Evolutionary conservation across 2,113 vertebrate genomes (phyloP).

Genomic region (Manacus vitellinus): DNA sequence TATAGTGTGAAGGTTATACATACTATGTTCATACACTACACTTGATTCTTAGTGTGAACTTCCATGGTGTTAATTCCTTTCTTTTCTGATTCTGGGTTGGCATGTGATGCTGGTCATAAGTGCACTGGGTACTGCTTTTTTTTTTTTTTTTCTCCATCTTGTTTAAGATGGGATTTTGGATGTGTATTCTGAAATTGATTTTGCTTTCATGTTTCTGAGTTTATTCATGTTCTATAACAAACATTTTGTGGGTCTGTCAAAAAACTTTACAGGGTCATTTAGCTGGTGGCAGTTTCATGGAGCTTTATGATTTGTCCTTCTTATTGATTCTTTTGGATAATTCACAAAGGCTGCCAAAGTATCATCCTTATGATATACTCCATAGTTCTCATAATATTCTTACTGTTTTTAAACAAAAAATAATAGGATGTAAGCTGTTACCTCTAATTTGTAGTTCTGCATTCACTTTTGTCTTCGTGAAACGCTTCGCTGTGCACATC

Average conservation of each 20-base stretch:
- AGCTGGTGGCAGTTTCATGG: not conserved
- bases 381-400: not conserved
- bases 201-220: not conserved
- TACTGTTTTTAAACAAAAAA: not conserved
- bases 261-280: not conserved
- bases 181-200: not conserved
- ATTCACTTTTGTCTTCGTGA: not conserved
- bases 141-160: not conserved
- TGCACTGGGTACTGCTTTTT: not conserved
- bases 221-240: not conserved
- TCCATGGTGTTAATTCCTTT: not conserved
- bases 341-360: not conserved
- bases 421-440: not conserved
- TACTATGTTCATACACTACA: not conserved
- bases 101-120: not conserved
- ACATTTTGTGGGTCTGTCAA: not conserved
- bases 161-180: not conserved
- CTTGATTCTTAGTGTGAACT: not conserved
- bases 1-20: not conserved
- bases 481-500: not conserved
- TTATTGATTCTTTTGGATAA: not conserved
- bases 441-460: not conserved
- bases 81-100: not conserved
- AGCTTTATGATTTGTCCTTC: not conserved
- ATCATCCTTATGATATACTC: fast-evolving